These are phyloP conservation scores for Temnothorax curvispinosus DNA, from an alignment of 1,140 invertebrate species.

Conservation along the genomic window DNA sequence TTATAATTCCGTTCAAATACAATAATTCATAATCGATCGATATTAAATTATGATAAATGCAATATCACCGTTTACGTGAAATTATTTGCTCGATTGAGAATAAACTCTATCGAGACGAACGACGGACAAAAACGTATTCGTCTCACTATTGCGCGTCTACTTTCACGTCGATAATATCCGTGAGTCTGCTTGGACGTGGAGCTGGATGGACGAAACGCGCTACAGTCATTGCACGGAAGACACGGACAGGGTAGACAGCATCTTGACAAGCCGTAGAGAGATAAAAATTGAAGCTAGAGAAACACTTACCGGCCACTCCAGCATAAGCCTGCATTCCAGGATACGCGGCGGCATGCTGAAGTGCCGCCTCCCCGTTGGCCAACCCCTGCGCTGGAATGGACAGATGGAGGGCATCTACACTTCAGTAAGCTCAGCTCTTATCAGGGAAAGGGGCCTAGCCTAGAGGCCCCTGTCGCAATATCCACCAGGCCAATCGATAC, in stretches of 20 bases:
- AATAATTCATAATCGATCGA: neutral
- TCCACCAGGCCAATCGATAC: conserved; percentile 64
- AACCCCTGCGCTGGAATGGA: conserved; percentile 95
- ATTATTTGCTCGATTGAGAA: neutral
- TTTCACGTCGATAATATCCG: conserved; percentile 43
- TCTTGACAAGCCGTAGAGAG: conserved; percentile 64
- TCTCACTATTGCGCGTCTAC: neutral
- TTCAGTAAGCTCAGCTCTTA: conserved; percentile 87
- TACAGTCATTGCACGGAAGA: conserved; percentile 46
- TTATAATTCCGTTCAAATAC: neutral
- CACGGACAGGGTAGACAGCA: conserved; percentile 62
- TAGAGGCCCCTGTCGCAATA: conserved; percentile 80
- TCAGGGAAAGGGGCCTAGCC: conserved; percentile 78
- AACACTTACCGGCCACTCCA: conserved; percentile 94
- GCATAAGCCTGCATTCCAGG: conserved; percentile 96
- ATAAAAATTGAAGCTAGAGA: conserved; percentile 69
- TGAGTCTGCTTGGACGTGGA: conserved; percentile 8
- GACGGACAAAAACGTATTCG: neutral
- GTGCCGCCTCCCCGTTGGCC: conserved; percentile 93
- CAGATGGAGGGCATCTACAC: conserved; percentile 89
- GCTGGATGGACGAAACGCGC: conserved; percentile 37
- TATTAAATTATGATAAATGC: neutral
- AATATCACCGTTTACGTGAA: neutral
- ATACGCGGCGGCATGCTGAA: conserved; percentile 93
- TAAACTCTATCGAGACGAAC: neutral